Evolutionary conservation across 2,797 vertebrate species (phyloP).

Genomic region (Onychomys arenicola): DNA sequence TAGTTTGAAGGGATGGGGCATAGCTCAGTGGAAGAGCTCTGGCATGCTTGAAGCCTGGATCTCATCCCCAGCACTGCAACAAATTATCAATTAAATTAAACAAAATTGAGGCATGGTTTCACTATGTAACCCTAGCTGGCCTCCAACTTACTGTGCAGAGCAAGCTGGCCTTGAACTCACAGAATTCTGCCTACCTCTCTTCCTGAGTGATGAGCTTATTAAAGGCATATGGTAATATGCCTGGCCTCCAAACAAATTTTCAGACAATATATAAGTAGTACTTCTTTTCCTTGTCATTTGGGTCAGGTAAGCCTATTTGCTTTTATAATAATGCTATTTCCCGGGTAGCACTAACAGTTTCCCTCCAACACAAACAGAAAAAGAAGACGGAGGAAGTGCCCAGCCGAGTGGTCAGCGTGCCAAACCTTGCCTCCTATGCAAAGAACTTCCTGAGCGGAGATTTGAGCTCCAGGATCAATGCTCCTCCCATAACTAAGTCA

Average conservation of each 20-base stretch:
- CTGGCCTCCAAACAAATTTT: neutral
- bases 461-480: slow-evolving; percentile 85
- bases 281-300: neutral
- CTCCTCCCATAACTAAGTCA: slow-evolving; percentile 91
- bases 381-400: slow-evolving; percentile 91
- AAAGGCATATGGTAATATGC: neutral
- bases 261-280: neutral
- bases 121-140: neutral
- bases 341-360: slow-evolving; percentile 8
- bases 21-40: neutral
- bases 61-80: neutral
- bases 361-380: slow-evolving; percentile 87
- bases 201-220: neutral
- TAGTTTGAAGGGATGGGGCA: neutral
- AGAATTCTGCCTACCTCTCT: neutral
- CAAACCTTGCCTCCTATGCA: slow-evolving; percentile 91
- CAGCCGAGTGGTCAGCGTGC: slow-evolving; percentile 92
- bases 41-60: neutral
- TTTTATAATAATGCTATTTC: neutral
- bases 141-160: neutral
- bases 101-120: neutral
- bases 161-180: neutral
- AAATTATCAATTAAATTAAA: neutral
- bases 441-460: slow-evolving; percentile 91
- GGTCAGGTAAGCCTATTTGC: neutral